A percentile compares a stretch with the other conserved stretches of the same genome.
phyloP scores from a whole-genome alignment of 1,140 invertebrate genomes.

The Coelopa frigida region DNA sequence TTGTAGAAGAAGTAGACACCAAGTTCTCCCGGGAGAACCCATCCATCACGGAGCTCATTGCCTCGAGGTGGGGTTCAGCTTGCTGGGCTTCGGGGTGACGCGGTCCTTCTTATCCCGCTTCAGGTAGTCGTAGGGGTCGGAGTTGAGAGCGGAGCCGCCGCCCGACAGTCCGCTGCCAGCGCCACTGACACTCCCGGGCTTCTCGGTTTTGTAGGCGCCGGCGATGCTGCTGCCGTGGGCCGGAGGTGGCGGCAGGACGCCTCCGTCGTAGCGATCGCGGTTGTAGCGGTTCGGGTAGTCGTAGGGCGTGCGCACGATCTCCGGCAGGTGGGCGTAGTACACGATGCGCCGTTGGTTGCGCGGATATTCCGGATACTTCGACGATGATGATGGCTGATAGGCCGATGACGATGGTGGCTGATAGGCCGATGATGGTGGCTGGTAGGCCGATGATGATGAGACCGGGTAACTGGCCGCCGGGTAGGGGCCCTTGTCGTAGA shows the following conservation, averaged over 20 bases:
- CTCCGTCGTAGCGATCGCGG: slow-evolving; percentile 12
- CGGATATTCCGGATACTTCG: slow-evolving; percentile 22
- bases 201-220: slow-evolving; percentile 14
- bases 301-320: slow-evolving; percentile 44
- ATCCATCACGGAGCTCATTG: too few relatives aligned
- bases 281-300: slow-evolving; percentile 18
- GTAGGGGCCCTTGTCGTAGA: slow-evolving; percentile 22
- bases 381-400: not conserved
- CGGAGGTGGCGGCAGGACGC: not conserved
- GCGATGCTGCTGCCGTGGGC: slow-evolving; percentile 7
- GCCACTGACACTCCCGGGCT: not conserved
- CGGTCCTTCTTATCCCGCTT: slow-evolving; percentile 18
- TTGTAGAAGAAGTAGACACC: too few relatives aligned
- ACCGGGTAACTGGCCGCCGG: slow-evolving; percentile 17
- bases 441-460: slow-evolving; percentile 24
- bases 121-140: slow-evolving; percentile 15
- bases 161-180: not conserved
- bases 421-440: slow-evolving; percentile 15
- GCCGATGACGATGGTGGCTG: not conserved
- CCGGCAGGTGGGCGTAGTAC: slow-evolving; percentile 48
- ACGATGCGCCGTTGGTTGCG: slow-evolving; percentile 43
- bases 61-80: slow-evolving; percentile 2
- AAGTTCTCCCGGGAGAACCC: too few relatives aligned
- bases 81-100: slow-evolving; percentile 13
- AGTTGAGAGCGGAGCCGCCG: not conserved